Evolutionary conservation across 2,888 invertebrate species (phyloP), one percentile per base, ranked within the genome.

Genomic region (Chironomus tentans): DNA sequence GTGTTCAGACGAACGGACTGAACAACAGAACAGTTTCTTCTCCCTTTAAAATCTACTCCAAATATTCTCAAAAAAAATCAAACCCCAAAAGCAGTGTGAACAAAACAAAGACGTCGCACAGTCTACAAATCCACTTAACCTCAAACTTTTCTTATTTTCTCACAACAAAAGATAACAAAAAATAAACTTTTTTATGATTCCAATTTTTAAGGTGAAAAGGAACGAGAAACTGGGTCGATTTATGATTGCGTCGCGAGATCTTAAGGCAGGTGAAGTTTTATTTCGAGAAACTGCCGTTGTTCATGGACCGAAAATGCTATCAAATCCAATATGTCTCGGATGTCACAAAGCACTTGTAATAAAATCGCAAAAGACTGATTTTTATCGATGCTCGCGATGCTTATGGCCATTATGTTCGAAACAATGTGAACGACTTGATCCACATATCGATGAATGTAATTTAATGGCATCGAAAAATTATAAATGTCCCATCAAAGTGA

Each of bases 331-430:
- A 4, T 92, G 91, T 79, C 83, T 92, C 50, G 86, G 89, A 0
- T 91, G 92, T 78, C 88, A 89, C 77, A 85, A 86, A 77, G 85
- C 83, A 78, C 79, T 88, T 1, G 81, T 83, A 13, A 46, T 48
- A 13, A 65, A 65, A 13, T 80, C 82, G 4, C 79, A 82, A 48
- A 79, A 79, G 68, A 82, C 82, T 71, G 87, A 87, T 79, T 88
- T 85, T 77, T 87, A 88, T 79, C 87, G 87, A 80, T 91, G 90
- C 80, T 82, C 85, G 0, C 83, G 83, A 13, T 92, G 92, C 80
- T 85, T 86, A 15, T 92, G 91, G 91, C 92, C 92, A 0, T 82
- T 91, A 83, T 92, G 92, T 79, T 85, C 87, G 2, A 81, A 82
- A 0, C 81, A 85, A 46, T 92, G 92, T 80, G 88, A 89, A 80